A percentile compares a stretch with the other conserved stretches of the same genome.
Evolutionary conservation across 2,113 vertebrate genomes (phyloP).

Genomic region (Axis porcinus): DNA sequence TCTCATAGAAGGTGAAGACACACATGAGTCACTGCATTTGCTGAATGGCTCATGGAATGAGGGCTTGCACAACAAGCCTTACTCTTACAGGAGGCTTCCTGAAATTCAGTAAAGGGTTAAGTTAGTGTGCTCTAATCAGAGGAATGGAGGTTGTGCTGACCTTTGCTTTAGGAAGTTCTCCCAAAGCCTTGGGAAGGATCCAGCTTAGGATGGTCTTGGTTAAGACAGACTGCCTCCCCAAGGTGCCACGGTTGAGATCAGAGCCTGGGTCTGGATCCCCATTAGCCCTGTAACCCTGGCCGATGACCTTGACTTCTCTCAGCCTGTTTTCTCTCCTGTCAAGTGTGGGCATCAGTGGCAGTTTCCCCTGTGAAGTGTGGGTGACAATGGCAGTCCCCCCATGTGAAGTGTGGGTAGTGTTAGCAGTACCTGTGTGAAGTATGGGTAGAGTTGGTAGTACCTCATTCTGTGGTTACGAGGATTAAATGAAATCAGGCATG

Average conservation of each 20-base stretch:
- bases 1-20: neutral
- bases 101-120: neutral
- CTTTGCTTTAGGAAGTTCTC: neutral
- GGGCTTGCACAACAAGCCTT: neutral
- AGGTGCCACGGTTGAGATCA: neutral
- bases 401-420: neutral
- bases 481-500: constrained; percentile 31
- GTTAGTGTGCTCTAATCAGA: neutral
- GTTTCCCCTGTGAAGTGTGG: neutral
- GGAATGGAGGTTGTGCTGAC: neutral
- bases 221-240: neutral
- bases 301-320: neutral
- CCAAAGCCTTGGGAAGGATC: neutral
- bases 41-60: neutral
- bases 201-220: neutral
- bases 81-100: neutral
- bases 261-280: neutral
- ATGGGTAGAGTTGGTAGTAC: neutral
- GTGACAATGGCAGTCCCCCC: neutral
- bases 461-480: neutral
- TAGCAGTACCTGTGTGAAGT: neutral
- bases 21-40: neutral
- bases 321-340: neutral
- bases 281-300: neutral
- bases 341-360: neutral